Base-by-base conservation (phyloP, 2,888 invertebrate species). In the Lottia scabra region DNA sequence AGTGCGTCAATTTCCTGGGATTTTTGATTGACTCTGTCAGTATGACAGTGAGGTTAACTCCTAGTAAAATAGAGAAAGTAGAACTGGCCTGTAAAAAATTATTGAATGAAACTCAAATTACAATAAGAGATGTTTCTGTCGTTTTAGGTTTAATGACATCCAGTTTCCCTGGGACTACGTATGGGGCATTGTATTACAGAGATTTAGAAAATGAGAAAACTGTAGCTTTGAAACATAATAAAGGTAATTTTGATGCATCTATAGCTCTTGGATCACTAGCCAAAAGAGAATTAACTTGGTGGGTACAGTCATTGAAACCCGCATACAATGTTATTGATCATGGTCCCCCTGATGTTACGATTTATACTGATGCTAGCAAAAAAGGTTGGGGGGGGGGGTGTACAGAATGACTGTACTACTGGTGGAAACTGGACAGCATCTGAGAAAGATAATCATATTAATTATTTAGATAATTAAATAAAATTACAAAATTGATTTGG, bases 101-200 rank as follows among this genome's bases (percentile, higher is more conserved):
- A 16, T 30, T 16, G n/a, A 30, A 38, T n/a, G 19, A 56, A 23
- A n/a, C 16, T 16, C n/a, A n/a, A 23, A 23, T n/a, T 56, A 56
- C 64, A 13, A 64, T 67, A 15, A 65, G 67, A 38, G 65, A 65
- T 23, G 26, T 70, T 6, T 70, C 73, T 10, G 12, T 15, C 10
- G 26, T 70, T 3, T 66, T 73, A 15, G 70, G 73, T 13, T 27
- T 44, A 38, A 10, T 69, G 27, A 64, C 67, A 5, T 45, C 73
- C 16, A 26, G 45, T 27, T 70, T 67, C 19, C 63, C 64, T 23
- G 70, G 63, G 16, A 64, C 63, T 4, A 23, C 12, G 30, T 44
- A 48, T 74, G 70, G 70, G 15, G 63, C 56, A 23, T 64, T 74
- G 46, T 56, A 64, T 16, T 71, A 70, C 26, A 67, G 70, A 64